Percentiles rank a stretch among this genome's conserved stretches.
Evolutionary conservation across 2,888 invertebrate species (phyloP).

Genomic region (Candidula unifasciata): DNA sequence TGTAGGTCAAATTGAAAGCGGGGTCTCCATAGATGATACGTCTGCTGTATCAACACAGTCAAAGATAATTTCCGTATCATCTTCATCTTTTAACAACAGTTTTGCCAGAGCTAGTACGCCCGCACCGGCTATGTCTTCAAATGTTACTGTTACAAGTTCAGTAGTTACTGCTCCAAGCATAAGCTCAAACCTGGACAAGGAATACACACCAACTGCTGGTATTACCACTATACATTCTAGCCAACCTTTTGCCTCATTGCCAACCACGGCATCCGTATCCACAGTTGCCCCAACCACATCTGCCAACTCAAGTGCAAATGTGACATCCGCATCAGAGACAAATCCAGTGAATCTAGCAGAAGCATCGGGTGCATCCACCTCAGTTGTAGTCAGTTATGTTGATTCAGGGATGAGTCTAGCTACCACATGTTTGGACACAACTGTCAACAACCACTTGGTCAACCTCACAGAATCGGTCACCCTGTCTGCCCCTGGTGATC

Average conservation of each 20-base stretch:
- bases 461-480: neutral
- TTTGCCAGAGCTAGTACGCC: neutral
- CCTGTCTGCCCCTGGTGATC: neutral
- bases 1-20: neutral
- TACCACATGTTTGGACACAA: neutral
- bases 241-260: neutral
- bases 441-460: neutral
- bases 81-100: neutral
- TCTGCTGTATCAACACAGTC: neutral
- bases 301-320: neutral
- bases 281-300: neutral
- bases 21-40: neutral
- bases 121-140: neutral
- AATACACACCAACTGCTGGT: neutral
- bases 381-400: neutral
- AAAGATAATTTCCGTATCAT: neutral
- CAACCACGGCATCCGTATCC: neutral
- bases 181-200: neutral
- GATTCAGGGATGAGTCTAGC: neutral
- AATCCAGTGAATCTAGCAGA: neutral
- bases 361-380: neutral
- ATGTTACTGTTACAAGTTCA: neutral
- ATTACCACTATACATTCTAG: neutral
- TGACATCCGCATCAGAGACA: slow-evolving; percentile 2
- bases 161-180: neutral